Evolutionary conservation across 2,888 invertebrate genomes (phyloP), one percentile per base, ranked within the genome.

Genomic region (Euproctis similis): DNA sequence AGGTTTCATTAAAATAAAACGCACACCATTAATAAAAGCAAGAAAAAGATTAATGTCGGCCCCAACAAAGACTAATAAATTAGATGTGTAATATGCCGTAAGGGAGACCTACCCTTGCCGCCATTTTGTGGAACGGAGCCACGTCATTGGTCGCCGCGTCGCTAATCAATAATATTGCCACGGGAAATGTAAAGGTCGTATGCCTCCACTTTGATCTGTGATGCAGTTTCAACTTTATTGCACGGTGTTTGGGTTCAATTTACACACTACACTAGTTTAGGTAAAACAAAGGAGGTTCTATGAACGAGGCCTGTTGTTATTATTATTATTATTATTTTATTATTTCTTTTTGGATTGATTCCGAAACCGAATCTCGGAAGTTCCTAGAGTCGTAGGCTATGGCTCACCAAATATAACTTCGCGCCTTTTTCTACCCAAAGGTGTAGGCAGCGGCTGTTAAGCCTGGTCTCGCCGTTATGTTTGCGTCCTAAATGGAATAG

Each of bases 1-100:
- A 21, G 10, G 9, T 77, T 80, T 82, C 80, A 81, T 82, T 82
- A 82, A 80, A 82, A 81, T 80, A 80, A 81, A 81, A 78, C 74
- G 59, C 39, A 33, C 39, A 70, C 75, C 80, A 81, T 81, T 84
- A 81, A 84, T 81, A 81, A 77, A 75, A 65, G 72, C 41, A 58
- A 68, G 74, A 71, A 74, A 75, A 82, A 84, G 82, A 82, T 84
- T 81, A 84, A 84, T 84, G 82, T 78, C 70, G 42, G 24, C 42
- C 56, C 42, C 56, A 61, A 82, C 82, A 82, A 82, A 75, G 70
- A 67, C 70, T 84, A 78, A 84, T 84, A 82, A 82, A 84, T 84
- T 84, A 80, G 69, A 64, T 62, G 61, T 67, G 60, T 75, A 71
- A 71, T 74, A 69, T 70, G 49, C 57, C 48, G 39, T 46, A 59